phyloP scores from a whole-genome alignment of 2,113 vertebrate species.

The Agapornis roseicollis region DNA sequence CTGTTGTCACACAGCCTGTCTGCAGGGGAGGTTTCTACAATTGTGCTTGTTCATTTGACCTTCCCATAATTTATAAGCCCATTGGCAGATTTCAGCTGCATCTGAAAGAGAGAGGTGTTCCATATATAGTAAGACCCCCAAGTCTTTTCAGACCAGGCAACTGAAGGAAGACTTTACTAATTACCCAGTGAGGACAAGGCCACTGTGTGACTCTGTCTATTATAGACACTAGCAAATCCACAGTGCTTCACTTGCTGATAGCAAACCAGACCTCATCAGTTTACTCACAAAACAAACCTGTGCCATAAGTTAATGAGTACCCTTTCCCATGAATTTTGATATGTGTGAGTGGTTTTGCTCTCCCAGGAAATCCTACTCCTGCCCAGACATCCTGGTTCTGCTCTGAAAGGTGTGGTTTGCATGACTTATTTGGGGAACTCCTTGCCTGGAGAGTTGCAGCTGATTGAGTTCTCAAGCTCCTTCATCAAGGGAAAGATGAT shows the following conservation, averaged over 20 bases:
- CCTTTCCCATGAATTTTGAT: neutral
- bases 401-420: neutral
- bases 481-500: neutral
- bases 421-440: neutral
- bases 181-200: neutral
- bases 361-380: neutral
- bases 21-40: neutral
- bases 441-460: neutral
- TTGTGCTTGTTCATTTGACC: neutral
- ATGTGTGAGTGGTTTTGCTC: accelerated
- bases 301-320: neutral
- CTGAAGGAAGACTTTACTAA: neutral
- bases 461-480: neutral
- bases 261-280: neutral
- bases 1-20: too few species aligned
- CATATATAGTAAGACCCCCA: neutral
- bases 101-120: neutral
- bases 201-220: accelerated
- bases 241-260: neutral
- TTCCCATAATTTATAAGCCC: neutral
- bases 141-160: neutral
- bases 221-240: neutral
- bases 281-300: neutral
- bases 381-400: neutral
- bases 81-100: neutral